Evolutionary conservation across 92 coral and sea anemone genomes (phyloP).

Genomic region (Porites lobata): DNA sequence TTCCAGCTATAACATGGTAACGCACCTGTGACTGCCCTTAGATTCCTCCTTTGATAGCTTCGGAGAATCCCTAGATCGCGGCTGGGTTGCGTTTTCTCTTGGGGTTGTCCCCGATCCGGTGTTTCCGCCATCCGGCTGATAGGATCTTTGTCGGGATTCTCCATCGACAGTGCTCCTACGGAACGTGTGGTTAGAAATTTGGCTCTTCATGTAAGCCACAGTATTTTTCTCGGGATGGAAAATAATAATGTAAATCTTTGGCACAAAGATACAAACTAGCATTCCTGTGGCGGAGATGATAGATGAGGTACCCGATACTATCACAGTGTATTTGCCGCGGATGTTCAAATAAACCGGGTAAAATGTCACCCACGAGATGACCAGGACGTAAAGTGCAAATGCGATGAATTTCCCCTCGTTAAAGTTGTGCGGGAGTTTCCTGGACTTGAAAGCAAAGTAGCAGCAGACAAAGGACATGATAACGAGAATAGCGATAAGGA

Average conservation of each 20-base stretch:
- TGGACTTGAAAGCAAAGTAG: slow-evolving; percentile 81
- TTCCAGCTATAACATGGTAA: background rate
- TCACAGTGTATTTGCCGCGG: slow-evolving; percentile 73
- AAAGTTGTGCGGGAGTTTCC: slow-evolving; percentile 87
- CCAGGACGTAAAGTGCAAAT: slow-evolving; percentile 75
- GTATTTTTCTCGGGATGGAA: slow-evolving; percentile 85
- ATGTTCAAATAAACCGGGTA: slow-evolving; percentile 81
- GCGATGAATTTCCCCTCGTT: slow-evolving; percentile 92
- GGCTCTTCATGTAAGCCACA: slow-evolving; percentile 75
- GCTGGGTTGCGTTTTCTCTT: background rate
- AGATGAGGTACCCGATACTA: slow-evolving; percentile 77
- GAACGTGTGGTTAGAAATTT: slow-evolving; percentile 79
- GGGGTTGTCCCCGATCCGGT: background rate
- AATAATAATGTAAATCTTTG: slow-evolving; percentile 81
- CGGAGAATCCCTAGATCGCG: slow-evolving; percentile 1
- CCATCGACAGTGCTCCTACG: slow-evolving; percentile 42
- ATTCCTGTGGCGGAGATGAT: slow-evolving; percentile 83
- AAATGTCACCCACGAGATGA: slow-evolving; percentile 82
- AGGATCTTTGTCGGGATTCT: slow-evolving; percentile 32
- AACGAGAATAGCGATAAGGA: slow-evolving; percentile 69
- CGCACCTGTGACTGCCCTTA: background rate
- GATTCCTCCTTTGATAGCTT: background rate
- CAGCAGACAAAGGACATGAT: slow-evolving; percentile 70
- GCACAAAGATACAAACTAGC: slow-evolving; percentile 81
- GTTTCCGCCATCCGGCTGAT: slow-evolving; percentile 8